A percentile compares a stretch with the other conserved stretches of the same genome.
These are phyloP conservation scores for Coluber constrictor DNA, from an alignment of 2,797 vertebrate species.

Conservation along the genomic window DNA sequence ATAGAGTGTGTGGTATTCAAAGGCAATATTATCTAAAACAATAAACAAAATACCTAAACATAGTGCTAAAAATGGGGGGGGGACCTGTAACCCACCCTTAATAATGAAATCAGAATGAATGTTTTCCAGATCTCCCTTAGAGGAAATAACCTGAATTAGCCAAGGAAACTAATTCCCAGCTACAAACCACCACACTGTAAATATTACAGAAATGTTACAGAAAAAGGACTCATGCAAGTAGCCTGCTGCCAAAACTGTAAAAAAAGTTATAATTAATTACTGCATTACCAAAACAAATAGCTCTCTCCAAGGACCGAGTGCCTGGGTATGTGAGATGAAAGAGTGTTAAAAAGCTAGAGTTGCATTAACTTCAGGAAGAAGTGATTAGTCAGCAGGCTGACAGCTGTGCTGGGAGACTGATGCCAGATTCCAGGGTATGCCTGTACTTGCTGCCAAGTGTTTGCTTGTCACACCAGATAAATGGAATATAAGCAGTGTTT, in stretches of 20 bases:
- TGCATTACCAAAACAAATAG: conserved; percentile 45
- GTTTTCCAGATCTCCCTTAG: conserved; percentile 5
- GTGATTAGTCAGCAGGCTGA: conserved; percentile 66
- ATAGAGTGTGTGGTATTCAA: conserved; percentile 2
- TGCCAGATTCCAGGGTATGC: conserved; percentile 50
- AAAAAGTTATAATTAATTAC: conserved; percentile 40
- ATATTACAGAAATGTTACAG: conserved; percentile 3
- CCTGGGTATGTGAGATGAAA: conserved; percentile 33
- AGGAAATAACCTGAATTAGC: background rate
- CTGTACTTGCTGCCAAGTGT: conserved; percentile 58
- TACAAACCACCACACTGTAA: background rate
- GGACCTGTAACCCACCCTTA: background rate
- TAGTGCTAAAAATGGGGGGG: conserved; percentile 25
- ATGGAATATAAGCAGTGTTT: conserved; percentile 59
- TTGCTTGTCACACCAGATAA: conserved; percentile 57
- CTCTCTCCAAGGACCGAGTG: conserved; percentile 17
- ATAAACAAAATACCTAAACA: background rate
- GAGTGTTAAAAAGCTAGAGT: conserved; percentile 50
- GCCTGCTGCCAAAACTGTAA: background rate
- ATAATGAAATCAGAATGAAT: conserved; percentile 16
- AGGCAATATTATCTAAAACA: conserved; percentile 30
- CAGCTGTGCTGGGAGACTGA: conserved; percentile 53
- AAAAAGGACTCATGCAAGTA: background rate
- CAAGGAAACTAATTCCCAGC: background rate
- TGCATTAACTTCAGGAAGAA: conserved; percentile 56